Conservation (phyloP, 2,113 vertebrate species). For the Oryzias curvinotus region DNA sequence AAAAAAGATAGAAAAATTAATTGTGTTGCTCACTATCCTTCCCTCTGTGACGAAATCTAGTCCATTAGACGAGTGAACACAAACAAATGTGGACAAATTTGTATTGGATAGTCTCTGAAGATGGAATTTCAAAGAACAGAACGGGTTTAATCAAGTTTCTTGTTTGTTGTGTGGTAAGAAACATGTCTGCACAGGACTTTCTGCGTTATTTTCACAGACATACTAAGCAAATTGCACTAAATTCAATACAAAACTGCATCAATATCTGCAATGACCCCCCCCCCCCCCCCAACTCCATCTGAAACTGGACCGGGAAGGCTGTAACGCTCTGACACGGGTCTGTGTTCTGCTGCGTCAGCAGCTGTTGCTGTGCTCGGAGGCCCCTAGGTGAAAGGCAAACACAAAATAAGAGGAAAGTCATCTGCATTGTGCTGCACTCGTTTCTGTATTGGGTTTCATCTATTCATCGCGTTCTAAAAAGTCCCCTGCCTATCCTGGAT, state of each 20-base stretch:
- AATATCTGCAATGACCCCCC: not conserved
- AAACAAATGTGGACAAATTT: too few species aligned
- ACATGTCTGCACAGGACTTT: slow-evolving; percentile 1
- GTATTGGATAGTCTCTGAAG: not conserved
- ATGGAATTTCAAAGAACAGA: not conserved
- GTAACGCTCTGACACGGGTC: slow-evolving; percentile 2
- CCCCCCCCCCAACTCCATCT: not conserved
- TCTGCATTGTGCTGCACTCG: slow-evolving; percentile 2
- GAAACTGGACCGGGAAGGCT: not conserved
- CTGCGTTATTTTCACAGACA: not conserved
- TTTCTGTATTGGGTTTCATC: slow-evolving; percentile 29
- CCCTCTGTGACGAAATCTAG: too few species aligned
- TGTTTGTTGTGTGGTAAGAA: not conserved
- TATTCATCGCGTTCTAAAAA: slow-evolving; percentile 18
- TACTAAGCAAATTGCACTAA: fast-evolving
- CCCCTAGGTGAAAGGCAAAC: slow-evolving; percentile 6
- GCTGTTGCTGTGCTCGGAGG: slow-evolving; percentile 5
- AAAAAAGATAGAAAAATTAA: too few species aligned
- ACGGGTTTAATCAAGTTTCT: slow-evolving; percentile 1
- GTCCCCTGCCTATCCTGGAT: slow-evolving; percentile 7
- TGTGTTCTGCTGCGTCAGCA: slow-evolving; percentile 16
- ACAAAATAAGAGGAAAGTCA: not conserved
- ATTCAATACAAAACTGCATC: not conserved
- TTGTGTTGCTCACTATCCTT: too few species aligned
- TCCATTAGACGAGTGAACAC: too few species aligned